Evolutionary conservation across 2,888 invertebrate genomes (phyloP).

Genomic region (Himalopsyche japonica): DNA sequence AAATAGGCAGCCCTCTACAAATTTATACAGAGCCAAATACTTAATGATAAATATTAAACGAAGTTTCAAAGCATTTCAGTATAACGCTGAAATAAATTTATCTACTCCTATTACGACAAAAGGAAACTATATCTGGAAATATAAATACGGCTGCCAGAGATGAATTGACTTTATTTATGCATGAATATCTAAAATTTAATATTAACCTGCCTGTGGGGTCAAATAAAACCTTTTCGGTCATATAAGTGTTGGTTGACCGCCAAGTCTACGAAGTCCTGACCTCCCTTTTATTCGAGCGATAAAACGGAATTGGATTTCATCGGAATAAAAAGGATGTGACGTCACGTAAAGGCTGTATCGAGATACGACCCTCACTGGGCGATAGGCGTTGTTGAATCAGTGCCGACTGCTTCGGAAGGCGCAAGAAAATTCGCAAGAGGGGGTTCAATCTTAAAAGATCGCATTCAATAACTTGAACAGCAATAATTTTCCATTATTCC

Average conservation of each 20-base stretch:
- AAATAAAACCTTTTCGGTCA: not conserved
- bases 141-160: too few relatives aligned
- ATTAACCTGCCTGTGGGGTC: not conserved
- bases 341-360: not conserved
- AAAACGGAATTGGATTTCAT: not conserved
- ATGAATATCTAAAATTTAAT: not conserved
- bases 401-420: not conserved
- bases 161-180: too few relatives aligned
- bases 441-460: not conserved
- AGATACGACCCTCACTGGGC: not conserved
- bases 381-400: not conserved
- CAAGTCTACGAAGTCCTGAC: not conserved
- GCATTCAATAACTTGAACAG: not conserved
- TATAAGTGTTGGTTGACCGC: not conserved
- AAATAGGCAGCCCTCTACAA: too few relatives aligned
- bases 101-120: too few relatives aligned
- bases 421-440: not conserved
- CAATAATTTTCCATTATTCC: too few relatives aligned
- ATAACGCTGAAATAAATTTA: too few relatives aligned
- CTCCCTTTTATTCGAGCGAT: not conserved
- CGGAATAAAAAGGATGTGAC: not conserved
- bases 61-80: too few relatives aligned
- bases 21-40: too few relatives aligned
- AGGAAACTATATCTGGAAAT: too few relatives aligned
- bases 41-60: too few relatives aligned